phyloP scores from a whole-genome alignment of 1,140 invertebrate genomes.

The Caerostris extrusa region DNA sequence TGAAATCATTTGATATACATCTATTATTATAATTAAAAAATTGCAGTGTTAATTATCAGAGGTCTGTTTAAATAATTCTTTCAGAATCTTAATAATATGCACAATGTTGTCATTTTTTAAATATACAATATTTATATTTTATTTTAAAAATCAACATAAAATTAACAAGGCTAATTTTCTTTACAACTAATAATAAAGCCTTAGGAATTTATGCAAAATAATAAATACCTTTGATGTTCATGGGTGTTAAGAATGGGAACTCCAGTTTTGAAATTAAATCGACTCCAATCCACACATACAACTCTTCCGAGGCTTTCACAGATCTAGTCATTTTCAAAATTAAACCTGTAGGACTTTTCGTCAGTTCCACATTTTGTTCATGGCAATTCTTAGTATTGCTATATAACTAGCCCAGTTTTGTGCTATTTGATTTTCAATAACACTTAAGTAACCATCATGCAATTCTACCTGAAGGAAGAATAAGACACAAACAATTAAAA shows the following conservation, averaged over 20 bases:
- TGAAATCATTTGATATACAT: too few relatives aligned
- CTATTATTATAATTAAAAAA: too few relatives aligned
- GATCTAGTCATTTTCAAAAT: constrained; percentile 80
- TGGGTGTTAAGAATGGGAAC: constrained; percentile 89
- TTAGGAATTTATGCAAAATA: too few relatives aligned
- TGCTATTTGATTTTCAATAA: constrained; percentile 45
- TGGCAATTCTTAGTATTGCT: constrained; percentile 86
- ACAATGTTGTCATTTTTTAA: too few relatives aligned
- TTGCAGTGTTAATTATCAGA: too few relatives aligned
- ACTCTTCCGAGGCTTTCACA: constrained; percentile 84
- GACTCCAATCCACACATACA: constrained; percentile 91
- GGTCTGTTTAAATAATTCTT: too few relatives aligned
- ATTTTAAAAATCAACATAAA: too few relatives aligned
- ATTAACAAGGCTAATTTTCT: too few relatives aligned
- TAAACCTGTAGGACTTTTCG: constrained; percentile 70
- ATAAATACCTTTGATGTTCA: constrained; percentile 89
- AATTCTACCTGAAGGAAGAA: constrained; percentile 65
- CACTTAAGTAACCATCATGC: constrained; percentile 30
- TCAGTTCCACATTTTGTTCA: constrained; percentile 84
- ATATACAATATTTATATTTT: too few relatives aligned
- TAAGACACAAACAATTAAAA: constrained; percentile 3
- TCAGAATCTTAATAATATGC: too few relatives aligned
- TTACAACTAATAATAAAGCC: too few relatives aligned
- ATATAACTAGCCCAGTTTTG: constrained; percentile 80
- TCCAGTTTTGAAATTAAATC: constrained; percentile 87